Conservation (phyloP, 2,888 invertebrate species). For the Nomada fabriciana region DNA sequence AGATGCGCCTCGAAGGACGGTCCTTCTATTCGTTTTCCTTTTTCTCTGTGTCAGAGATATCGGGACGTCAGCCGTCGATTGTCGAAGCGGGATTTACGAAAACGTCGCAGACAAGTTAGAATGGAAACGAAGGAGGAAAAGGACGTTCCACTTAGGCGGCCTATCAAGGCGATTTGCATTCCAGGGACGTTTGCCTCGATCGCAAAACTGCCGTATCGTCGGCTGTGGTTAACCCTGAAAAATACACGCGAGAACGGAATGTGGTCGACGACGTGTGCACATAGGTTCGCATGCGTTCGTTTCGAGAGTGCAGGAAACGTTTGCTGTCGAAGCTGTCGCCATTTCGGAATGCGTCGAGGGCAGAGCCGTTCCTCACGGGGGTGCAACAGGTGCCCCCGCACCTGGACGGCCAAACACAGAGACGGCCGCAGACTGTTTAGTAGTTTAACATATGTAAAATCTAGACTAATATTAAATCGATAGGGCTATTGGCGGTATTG, state of each 20-base stretch:
- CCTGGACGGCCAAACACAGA: too few relatives aligned
- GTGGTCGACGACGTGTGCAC: constrained; percentile 51
- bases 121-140: constrained; percentile 1
- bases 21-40: background rate
- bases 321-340: constrained; percentile 38
- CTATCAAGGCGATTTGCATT: constrained; percentile 70
- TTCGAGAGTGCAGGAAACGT: constrained; percentile 47
- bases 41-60: background rate
- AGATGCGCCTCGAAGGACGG: constrained; percentile 24
- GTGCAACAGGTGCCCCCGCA: too few relatives aligned
- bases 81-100: background rate
- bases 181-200: constrained; percentile 59
- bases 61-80: too few relatives aligned
- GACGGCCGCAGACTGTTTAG: too few relatives aligned
- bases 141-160: constrained; percentile 52
- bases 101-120: background rate
- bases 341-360: background rate
- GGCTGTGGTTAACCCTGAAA: constrained; percentile 71
- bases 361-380: too few relatives aligned
- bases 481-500: too few relatives aligned
- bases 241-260: constrained; percentile 69
- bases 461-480: too few relatives aligned
- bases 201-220: constrained; percentile 61
- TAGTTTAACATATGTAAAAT: too few relatives aligned
- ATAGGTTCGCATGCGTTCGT: constrained; percentile 47